Conservation (phyloP, 2,888 invertebrate species). For the Cheilosia urbana region DNA sequence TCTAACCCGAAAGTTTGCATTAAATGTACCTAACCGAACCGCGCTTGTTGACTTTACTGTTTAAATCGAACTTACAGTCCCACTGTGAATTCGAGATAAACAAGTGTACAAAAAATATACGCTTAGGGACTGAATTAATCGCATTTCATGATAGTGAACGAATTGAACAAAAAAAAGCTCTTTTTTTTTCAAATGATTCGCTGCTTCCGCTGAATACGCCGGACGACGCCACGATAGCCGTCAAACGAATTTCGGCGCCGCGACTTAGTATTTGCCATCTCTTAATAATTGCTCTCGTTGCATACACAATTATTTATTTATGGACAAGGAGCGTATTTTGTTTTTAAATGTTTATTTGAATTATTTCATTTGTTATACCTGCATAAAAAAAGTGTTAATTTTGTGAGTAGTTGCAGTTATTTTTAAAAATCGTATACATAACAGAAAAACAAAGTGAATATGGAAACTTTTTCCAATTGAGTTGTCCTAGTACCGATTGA, state of each 20-base stretch:
- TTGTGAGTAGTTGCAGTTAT: too few relatives aligned
- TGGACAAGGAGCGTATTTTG: too few relatives aligned
- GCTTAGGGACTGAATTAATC: slow-evolving; percentile 55
- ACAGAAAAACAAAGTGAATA: too few relatives aligned
- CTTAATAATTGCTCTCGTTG: slow-evolving; percentile 19
- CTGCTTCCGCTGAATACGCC: slow-evolving; percentile 60
- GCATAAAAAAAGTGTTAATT: too few relatives aligned
- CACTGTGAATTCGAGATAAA: slow-evolving; percentile 48
- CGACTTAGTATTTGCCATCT: slow-evolving; percentile 52
- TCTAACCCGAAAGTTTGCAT: slow-evolving; percentile 8
- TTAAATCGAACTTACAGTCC: slow-evolving; percentile 26
- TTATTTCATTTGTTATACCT: too few relatives aligned
- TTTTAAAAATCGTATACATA: too few relatives aligned
- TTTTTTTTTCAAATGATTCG: slow-evolving; percentile 54
- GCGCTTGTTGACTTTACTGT: background rate
- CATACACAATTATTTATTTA: background rate
- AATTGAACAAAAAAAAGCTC: slow-evolving; percentile 33
- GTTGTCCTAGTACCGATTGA: too few relatives aligned
- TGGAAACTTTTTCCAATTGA: too few relatives aligned
- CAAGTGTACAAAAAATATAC: slow-evolving; percentile 38
- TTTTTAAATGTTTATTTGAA: too few relatives aligned
- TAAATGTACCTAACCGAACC: slow-evolving; percentile 22
- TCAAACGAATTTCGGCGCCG: slow-evolving; percentile 60
- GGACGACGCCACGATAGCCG: slow-evolving; percentile 45
- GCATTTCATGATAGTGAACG: slow-evolving; percentile 15